These are phyloP conservation scores for Neolamprologus ventralis DNA, from an alignment of 2,113 vertebrate species.

Conservation along the genomic window DNA sequence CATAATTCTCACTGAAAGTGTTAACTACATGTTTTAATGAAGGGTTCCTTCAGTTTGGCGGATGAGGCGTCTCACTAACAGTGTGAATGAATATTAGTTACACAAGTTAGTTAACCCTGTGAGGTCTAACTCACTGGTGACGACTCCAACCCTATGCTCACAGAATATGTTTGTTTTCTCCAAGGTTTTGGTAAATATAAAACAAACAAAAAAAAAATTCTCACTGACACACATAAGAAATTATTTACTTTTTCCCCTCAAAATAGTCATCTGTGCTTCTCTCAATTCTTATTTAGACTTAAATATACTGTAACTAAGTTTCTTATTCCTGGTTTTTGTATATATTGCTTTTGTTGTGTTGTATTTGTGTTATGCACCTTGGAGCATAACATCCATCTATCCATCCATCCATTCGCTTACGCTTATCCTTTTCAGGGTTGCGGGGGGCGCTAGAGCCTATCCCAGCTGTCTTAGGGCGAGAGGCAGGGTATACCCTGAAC, in stretches of 20 bases:
- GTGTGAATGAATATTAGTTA: neutral
- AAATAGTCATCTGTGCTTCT: neutral
- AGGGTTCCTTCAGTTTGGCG: neutral
- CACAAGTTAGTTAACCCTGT: neutral
- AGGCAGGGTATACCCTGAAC: neutral
- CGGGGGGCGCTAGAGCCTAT: neutral
- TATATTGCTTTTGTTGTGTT: neutral
- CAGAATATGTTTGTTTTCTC: neutral
- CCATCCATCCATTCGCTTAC: neutral
- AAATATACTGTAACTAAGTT: neutral
- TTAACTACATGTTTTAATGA: neutral
- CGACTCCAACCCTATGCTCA: neutral
- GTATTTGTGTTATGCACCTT: neutral
- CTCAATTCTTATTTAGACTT: neutral
- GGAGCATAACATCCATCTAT: neutral
- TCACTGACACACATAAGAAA: neutral
- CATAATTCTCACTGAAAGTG: neutral
- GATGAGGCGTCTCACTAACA: neutral
- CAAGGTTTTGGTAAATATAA: neutral
- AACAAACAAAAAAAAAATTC: neutral
- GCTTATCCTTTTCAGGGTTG: neutral
- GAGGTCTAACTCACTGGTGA: neutral
- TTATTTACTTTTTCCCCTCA: rapidly evolving
- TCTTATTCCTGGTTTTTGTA: neutral
- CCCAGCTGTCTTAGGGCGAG: neutral